A percentile compares a stretch with the other conserved stretches of the same genome.
Evolutionary conservation across 2,113 vertebrate genomes (phyloP).

Genomic region (Loxodonta africana): DNA sequence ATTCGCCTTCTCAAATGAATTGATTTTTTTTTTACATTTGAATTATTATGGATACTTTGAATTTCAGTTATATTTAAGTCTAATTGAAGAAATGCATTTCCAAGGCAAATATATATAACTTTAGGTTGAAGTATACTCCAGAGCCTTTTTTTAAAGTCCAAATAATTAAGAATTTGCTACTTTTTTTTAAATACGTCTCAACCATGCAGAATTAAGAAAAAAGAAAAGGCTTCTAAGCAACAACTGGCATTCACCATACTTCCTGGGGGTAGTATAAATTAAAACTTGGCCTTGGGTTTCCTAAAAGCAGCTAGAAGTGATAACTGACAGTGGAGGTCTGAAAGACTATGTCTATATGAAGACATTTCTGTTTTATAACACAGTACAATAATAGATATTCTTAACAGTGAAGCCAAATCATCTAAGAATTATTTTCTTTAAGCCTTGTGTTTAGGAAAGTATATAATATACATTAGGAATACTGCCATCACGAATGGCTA

Average conservation of each 20-base stretch:
- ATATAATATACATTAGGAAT: not conserved
- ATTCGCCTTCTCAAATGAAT: not conserved
- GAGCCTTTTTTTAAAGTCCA: not conserved
- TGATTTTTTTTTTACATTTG: not conserved
- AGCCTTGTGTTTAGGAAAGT: not conserved
- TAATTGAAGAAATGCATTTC: conserved; percentile 23
- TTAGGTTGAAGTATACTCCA: not conserved
- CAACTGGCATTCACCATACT: not conserved
- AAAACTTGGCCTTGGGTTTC: not conserved
- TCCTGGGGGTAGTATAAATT: not conserved
- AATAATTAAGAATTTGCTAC: not conserved
- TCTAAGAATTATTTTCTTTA: not conserved
- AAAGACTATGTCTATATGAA: not conserved
- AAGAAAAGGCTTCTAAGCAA: not conserved
- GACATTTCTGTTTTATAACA: not conserved
- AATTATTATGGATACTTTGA: not conserved
- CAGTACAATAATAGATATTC: not conserved
- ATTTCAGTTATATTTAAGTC: conserved; percentile 26
- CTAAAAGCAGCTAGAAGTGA: not conserved
- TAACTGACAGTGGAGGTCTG: not conserved
- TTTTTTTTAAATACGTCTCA: not conserved
- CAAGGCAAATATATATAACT: conserved; percentile 6
- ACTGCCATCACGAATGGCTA: not conserved
- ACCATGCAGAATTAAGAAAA: not conserved
- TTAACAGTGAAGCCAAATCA: not conserved